Evolutionary conservation across 2,797 vertebrate species (phyloP).

Genomic region (Eurystomus glaucurus): DNA sequence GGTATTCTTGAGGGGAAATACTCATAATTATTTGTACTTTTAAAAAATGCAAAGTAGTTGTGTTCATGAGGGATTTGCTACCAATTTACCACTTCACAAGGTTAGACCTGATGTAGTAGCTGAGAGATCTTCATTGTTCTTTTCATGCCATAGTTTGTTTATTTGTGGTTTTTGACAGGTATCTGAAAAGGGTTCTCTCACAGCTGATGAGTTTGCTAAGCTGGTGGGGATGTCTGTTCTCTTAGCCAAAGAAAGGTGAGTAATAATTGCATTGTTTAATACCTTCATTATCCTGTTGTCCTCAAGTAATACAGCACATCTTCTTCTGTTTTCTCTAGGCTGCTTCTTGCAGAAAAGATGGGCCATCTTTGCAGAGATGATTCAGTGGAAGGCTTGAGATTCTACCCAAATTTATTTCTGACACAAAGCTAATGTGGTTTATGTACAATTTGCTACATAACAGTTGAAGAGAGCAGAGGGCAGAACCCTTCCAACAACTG

Average conservation of each 20-base stretch:
- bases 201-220: slow-evolving; percentile 97
- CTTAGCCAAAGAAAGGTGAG: slow-evolving; percentile 95
- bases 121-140: background rate
- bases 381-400: slow-evolving; percentile 97
- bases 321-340: slow-evolving; percentile 80
- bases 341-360: slow-evolving; percentile 97
- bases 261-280: background rate
- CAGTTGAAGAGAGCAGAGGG: slow-evolving; percentile 11
- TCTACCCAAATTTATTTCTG: slow-evolving; percentile 96
- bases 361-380: slow-evolving; percentile 97
- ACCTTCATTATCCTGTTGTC: background rate
- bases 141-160: background rate
- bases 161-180: slow-evolving; percentile 84
- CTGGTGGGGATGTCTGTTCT: slow-evolving; percentile 97
- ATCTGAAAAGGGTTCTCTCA: slow-evolving; percentile 94
- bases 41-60: background rate
- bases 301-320: background rate
- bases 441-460: background rate
- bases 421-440: slow-evolving; percentile 81
- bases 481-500: slow-evolving; percentile 29
- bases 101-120: background rate
- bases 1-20: background rate
- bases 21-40: background rate
- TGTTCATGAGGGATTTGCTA: background rate
- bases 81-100: background rate